phyloP scores from a whole-genome alignment of 2,888 invertebrate genomes.

The Zygothrica quintamaculata region DNA sequence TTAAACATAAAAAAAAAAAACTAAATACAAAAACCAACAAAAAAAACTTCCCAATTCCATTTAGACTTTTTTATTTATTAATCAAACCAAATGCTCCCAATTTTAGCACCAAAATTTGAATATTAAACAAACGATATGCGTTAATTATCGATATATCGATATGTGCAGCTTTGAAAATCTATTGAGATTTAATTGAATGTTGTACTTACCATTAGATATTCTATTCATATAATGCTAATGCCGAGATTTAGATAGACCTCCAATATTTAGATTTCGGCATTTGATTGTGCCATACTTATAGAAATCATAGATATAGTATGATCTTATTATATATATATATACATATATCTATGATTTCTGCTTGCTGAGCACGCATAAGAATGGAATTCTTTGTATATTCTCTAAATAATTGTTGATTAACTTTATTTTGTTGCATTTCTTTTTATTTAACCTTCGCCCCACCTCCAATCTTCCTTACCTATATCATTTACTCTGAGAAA shows the following conservation, averaged over 20 bases:
- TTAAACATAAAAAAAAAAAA: conserved; percentile 44
- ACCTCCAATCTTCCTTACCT: conserved; percentile 23
- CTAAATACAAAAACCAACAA: neutral
- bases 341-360: conserved; percentile 66
- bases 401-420: conserved; percentile 19
- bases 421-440: neutral
- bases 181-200: no score
- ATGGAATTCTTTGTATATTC: conserved; percentile 41
- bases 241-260: conserved; percentile 36
- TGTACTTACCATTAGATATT: no score
- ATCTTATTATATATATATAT: no score
- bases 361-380: conserved; percentile 51
- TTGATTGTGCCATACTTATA: no score
- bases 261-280: conserved; percentile 15
- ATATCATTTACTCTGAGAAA: conserved; percentile 57
- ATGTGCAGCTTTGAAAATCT: no score
- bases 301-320: conserved; percentile 39
- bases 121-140: no score
- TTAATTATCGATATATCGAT: no score
- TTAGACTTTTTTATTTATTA: no score
- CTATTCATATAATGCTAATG: no score
- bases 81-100: no score
- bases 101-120: no score
- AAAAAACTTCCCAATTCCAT: neutral
- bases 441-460: conserved; percentile 10